phyloP scores from a whole-genome alignment of 1,140 invertebrate genomes.

The Ostrea denselamellosa region DNA sequence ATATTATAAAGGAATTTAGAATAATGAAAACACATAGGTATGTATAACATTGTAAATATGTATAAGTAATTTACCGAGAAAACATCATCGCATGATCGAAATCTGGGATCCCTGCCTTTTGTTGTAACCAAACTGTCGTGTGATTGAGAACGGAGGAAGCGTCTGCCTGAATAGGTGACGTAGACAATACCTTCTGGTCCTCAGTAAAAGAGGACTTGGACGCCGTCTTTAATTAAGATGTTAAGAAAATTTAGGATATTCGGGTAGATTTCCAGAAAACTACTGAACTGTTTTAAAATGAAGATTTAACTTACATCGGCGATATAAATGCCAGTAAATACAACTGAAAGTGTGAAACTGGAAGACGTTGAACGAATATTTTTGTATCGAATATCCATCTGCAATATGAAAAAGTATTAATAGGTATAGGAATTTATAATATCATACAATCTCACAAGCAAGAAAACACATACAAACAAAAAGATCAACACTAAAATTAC shows the following conservation, averaged over 20 bases:
- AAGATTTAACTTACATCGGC: slow-evolving; percentile 49
- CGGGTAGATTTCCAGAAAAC: too few species aligned
- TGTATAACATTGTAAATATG: too few species aligned
- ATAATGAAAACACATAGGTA: too few species aligned
- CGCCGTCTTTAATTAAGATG: not conserved
- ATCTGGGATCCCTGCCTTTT: slow-evolving; percentile 39
- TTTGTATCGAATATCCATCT: slow-evolving; percentile 55
- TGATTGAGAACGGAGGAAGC: slow-evolving; percentile 37
- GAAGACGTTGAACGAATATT: slow-evolving; percentile 38
- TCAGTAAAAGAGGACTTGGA: slow-evolving; percentile 43
- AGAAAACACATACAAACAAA: not conserved
- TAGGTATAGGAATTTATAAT: not conserved
- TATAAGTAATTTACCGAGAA: slow-evolving; percentile 50
- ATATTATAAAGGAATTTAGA: too few species aligned
- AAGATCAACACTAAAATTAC: not conserved
- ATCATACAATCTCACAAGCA: not conserved
- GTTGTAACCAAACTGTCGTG: slow-evolving; percentile 50
- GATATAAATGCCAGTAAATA: slow-evolving; percentile 51
- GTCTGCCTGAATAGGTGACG: slow-evolving; percentile 42
- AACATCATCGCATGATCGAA: slow-evolving; percentile 63
- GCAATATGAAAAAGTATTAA: not conserved
- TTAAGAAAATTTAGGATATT: not conserved
- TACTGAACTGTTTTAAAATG: too few species aligned
- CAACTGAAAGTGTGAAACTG: slow-evolving; percentile 48
- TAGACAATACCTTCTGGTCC: not conserved